Evolutionary conservation across 2,113 vertebrate species (phyloP).

Genomic region (Engystomops pustulosus): DNA sequence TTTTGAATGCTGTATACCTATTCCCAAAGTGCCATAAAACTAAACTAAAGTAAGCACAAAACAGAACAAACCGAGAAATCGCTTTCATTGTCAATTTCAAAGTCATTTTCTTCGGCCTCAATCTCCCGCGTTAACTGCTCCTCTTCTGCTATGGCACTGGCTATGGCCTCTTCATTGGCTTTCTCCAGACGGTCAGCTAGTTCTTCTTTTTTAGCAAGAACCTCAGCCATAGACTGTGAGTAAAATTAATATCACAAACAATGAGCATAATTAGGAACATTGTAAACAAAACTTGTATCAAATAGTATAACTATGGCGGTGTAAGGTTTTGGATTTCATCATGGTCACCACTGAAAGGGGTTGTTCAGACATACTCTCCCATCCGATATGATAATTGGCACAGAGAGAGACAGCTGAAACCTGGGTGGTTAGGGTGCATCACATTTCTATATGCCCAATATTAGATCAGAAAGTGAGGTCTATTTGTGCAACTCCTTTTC

Average conservation of each 20-base stretch:
- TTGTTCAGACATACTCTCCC: no score
- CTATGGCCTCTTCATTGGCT: constrained; percentile 98
- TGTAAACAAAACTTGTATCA: not conserved
- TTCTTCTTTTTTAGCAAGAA: constrained; percentile 97
- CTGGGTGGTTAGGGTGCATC: no score
- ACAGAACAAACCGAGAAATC: constrained; percentile 88
- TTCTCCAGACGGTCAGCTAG: constrained; percentile 94
- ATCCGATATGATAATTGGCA: no score
- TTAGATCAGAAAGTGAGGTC: no score
- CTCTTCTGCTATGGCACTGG: constrained; percentile 97
- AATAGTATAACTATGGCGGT: not conserved
- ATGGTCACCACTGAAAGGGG: not conserved
- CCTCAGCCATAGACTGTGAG: constrained; percentile 93
- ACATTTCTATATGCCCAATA: no score
- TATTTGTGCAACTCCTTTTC: no score
- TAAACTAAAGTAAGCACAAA: constrained; percentile 41
- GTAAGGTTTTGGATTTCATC: no score
- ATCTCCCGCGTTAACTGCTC: constrained; percentile 96
- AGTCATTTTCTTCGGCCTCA: constrained; percentile 89
- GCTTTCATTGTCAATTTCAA: constrained; percentile 89
- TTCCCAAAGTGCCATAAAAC: no score
- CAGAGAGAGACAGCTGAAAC: no score
- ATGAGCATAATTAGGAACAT: constrained; percentile 6
- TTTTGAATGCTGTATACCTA: no score
- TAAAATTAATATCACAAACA: not conserved